Evolutionary conservation across 2,113 vertebrate species (phyloP), one percentile per base, ranked within the genome.

Genomic region (Fregata magnificens): DNA sequence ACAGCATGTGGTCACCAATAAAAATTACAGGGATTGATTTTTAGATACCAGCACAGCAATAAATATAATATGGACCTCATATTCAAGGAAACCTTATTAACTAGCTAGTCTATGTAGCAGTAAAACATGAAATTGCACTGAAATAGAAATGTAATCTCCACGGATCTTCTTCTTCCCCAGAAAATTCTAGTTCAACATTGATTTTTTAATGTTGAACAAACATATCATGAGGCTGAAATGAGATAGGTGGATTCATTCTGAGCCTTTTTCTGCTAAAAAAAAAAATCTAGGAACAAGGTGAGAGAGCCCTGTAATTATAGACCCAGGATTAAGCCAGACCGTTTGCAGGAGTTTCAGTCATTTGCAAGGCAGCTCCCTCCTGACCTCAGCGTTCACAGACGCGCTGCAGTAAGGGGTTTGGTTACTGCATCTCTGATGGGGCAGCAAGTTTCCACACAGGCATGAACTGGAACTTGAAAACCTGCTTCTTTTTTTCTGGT

Each of bases 201-300:
- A 97, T 94, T 92, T 94, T 82, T 96, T 29, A 11, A 59, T 86
- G 80, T 96, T 93, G 88, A 93, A 93, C 91, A 97, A 97, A 98
- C 90, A 93, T 45, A 85, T 73, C 25, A 36, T n/a, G 59, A 45
- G 88, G 92, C 82, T 83, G 61, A 79, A 95, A 76, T 36, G 56
- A 93, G 70, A 63, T 1, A 50, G 28, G 47, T 56, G 63, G 80
- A 83, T 86, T 95, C 73, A 74, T 78, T 59, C 32, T 36, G 10
- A 85, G 90, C n/a, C 62, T 38, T 50, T 45, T 80, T 63, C 62
- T 86, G 58, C 82, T 86, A 7, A 90, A 90, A 71, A 86, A 88
- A 69, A 53, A 55, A 24, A 8, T 0, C 69, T 31, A 34, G 61
- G 53, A 67, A 84, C 52, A 55, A 74, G 72, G 72, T 31, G 69